Percentiles rank a stretch among this genome's conserved stretches.
phyloP scores from a whole-genome alignment of 2,888 invertebrate genomes.

The Loripinus fragilis region DNA sequence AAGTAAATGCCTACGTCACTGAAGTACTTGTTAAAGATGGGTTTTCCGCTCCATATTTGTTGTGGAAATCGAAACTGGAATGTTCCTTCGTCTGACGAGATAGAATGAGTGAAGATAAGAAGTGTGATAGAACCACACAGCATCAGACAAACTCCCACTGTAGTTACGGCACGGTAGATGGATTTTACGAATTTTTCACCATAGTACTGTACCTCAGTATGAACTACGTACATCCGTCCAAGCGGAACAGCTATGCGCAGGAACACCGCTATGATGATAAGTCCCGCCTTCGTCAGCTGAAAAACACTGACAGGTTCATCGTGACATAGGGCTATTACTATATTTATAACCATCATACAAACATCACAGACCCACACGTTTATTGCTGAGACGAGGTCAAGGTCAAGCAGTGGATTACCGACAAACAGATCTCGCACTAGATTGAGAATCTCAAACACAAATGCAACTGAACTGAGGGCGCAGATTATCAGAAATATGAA shows the following conservation, averaged over 20 bases:
- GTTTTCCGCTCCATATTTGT: constrained; percentile 49
- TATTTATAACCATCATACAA: constrained; percentile 59
- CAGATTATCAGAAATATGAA: constrained; percentile 35
- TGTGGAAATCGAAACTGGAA: constrained; percentile 48
- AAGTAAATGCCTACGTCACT: constrained; percentile 67
- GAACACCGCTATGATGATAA: constrained; percentile 59
- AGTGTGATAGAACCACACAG: constrained; percentile 48
- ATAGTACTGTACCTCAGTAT: neutral
- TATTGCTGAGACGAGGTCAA: constrained; percentile 64
- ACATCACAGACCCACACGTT: constrained; percentile 69
- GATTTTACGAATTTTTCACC: constrained; percentile 39
- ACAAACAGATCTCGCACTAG: constrained; percentile 46
- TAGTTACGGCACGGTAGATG: constrained; percentile 37
- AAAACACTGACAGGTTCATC: constrained; percentile 73
- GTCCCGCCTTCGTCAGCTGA: constrained; percentile 67
- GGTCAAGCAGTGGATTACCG: constrained; percentile 60
- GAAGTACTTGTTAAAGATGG: constrained; percentile 66
- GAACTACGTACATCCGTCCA: constrained; percentile 38
- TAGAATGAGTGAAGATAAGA: constrained; percentile 60
- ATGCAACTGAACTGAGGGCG: constrained; percentile 37
- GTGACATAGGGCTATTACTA: constrained; percentile 68
- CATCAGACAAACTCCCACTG: constrained; percentile 47
- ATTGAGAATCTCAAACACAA: constrained; percentile 55
- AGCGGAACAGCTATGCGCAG: constrained; percentile 60
- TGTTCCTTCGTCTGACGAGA: constrained; percentile 37